Percentiles rank a stretch among this genome's conserved stretches.
phyloP scores from a whole-genome alignment of 1,140 invertebrate species.

The Caenorhabditis briggsae region DNA sequence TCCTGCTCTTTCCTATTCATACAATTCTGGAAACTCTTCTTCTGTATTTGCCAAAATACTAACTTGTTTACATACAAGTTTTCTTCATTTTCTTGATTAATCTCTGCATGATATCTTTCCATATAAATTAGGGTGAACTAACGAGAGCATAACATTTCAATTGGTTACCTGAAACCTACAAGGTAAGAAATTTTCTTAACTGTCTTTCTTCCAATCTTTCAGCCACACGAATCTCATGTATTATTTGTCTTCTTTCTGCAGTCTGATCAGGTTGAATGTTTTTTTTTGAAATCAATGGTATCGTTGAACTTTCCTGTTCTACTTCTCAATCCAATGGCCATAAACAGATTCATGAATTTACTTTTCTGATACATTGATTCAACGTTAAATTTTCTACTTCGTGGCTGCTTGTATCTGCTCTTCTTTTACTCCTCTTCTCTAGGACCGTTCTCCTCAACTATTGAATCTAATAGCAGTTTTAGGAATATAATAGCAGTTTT shows the following conservation, averaged over 20 bases:
- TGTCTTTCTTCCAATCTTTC: background rate
- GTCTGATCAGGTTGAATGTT: background rate
- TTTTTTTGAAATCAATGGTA: background rate
- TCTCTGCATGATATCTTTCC: no score
- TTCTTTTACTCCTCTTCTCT: background rate
- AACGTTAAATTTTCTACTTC: background rate
- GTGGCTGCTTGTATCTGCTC: background rate
- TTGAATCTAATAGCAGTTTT: background rate
- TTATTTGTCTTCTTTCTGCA: background rate
- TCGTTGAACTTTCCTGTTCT: background rate
- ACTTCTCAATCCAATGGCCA: background rate
- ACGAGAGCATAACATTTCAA: no score
- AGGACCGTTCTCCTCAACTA: background rate
- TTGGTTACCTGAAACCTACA: background rate
- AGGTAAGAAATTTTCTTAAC: background rate
- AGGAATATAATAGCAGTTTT: background rate
- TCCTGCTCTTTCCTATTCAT: background rate
- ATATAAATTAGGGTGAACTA: no score
- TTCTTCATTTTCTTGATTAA: no score
- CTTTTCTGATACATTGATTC: background rate
- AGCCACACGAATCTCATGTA: conserved; percentile 7
- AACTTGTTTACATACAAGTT: no score
- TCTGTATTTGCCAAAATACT: no score
- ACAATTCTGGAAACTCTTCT: background rate
- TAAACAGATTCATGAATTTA: background rate